Evolutionary conservation across 1,140 invertebrate species (phyloP).

Genomic region (Alviniconcha marisindica): DNA sequence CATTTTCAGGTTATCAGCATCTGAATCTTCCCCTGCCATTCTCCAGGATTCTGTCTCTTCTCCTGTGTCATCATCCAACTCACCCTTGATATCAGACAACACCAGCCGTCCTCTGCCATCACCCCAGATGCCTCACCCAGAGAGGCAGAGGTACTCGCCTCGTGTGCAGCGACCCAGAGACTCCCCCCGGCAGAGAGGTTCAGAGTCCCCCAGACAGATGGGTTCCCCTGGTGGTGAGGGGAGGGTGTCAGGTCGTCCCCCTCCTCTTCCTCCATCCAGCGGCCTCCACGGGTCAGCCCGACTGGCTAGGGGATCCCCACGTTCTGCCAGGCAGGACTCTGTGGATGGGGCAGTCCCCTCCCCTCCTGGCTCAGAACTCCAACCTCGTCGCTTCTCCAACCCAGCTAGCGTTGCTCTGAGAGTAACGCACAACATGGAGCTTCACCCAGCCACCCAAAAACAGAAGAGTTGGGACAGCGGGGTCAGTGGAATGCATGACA

Average conservation of each 20-base stretch:
- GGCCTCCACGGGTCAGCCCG: not conserved
- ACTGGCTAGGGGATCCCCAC: not conserved
- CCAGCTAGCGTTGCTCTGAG: conserved; percentile 10
- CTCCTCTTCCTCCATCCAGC: not conserved
- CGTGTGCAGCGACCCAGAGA: not conserved
- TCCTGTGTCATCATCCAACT: not conserved
- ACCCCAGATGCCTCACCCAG: not conserved
- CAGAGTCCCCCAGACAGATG: not conserved
- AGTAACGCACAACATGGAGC: not conserved
- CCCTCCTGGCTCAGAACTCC: not conserved
- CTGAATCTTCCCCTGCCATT: not conserved
- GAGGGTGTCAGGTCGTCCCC: conserved; percentile 9
- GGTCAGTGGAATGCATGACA: not conserved
- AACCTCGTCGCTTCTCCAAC: conserved; percentile 33
- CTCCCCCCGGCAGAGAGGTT: not conserved
- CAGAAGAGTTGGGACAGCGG: not conserved
- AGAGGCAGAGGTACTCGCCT: not conserved
- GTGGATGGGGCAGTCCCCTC: not conserved
- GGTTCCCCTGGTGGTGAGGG: not conserved
- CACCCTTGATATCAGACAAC: not conserved
- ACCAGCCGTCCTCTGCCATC: not conserved
- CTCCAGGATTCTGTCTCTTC: not conserved
- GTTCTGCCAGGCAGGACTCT: not conserved
- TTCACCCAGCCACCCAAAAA: not conserved
- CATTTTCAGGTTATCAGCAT: not conserved